phyloP scores from a whole-genome alignment of 2,888 invertebrate genomes.

The Ecliptopera silaceata region DNA sequence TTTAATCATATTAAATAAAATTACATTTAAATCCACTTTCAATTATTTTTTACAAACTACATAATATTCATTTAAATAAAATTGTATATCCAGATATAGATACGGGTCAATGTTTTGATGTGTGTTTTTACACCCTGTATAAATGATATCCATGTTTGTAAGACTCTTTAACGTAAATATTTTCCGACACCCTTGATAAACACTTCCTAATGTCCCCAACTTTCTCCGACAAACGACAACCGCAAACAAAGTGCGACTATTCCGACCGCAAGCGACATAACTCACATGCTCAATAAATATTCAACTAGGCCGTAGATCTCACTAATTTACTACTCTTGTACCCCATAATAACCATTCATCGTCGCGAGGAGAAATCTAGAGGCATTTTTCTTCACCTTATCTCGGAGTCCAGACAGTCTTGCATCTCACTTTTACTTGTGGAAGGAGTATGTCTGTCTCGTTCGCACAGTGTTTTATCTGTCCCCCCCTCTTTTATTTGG shows the following conservation, averaged over 20 bases:
- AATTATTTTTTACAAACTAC: too few relatives aligned
- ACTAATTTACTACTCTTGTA: slow-evolving; percentile 78
- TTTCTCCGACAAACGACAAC: slow-evolving; percentile 28
- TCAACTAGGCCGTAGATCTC: slow-evolving; percentile 76
- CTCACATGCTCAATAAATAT: slow-evolving; percentile 70
- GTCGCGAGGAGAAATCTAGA: slow-evolving; percentile 67
- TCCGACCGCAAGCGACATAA: slow-evolving; percentile 45
- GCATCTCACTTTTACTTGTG: slow-evolving; percentile 45
- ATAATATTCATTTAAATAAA: too few relatives aligned
- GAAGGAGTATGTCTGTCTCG: slow-evolving; percentile 32
- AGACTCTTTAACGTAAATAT: neutral
- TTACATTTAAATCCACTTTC: too few relatives aligned
- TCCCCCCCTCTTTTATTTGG: slow-evolving; percentile 61
- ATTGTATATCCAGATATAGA: too few relatives aligned
- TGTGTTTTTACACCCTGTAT: too few relatives aligned
- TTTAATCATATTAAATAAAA: too few relatives aligned
- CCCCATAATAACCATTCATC: slow-evolving; percentile 80
- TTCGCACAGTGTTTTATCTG: slow-evolving; percentile 56
- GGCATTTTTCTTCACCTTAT: slow-evolving; percentile 81
- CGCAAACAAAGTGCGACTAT: slow-evolving; percentile 23
- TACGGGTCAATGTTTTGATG: too few relatives aligned
- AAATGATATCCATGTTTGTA: neutral
- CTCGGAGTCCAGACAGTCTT: slow-evolving; percentile 67
- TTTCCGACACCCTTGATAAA: slow-evolving; percentile 5
- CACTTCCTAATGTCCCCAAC: slow-evolving; percentile 8